phyloP scores from a whole-genome alignment of 2,113 vertebrate genomes.

The Fregetta grallaria region DNA sequence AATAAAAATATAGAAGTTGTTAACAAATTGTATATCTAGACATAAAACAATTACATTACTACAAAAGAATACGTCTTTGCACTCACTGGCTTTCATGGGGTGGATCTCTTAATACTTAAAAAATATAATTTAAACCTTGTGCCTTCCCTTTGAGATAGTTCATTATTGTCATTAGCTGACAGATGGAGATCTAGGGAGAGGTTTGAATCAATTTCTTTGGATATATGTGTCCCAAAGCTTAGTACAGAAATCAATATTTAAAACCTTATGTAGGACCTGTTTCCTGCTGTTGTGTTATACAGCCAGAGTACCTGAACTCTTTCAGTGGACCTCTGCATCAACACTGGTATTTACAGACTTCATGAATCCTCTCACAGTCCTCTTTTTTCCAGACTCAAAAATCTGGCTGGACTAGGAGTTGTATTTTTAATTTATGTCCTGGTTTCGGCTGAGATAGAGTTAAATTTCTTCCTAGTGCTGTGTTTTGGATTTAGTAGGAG shows the following conservation, averaged over 20 bases:
- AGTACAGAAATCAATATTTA: background rate
- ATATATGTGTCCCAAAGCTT: background rate
- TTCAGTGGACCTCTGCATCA: background rate
- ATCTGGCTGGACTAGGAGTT: background rate
- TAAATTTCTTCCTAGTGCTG: too few relatives aligned
- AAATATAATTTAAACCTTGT: background rate
- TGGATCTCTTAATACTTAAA: background rate
- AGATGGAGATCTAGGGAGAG: background rate
- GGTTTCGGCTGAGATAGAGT: too few relatives aligned
- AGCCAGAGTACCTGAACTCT: background rate
- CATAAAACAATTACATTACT: accelerated
- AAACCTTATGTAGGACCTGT: background rate
- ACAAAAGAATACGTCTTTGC: background rate
- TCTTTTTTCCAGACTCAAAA: background rate
- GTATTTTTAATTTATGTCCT: background rate
- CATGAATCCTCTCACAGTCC: background rate
- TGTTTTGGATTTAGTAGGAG: too few relatives aligned
- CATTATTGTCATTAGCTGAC: background rate
- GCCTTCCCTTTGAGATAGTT: background rate
- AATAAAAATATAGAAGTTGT: background rate
- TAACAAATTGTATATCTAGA: background rate
- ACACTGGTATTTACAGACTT: background rate
- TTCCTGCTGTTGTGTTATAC: background rate
- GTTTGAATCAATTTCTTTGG: background rate
- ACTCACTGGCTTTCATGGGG: accelerated